Conservation (phyloP, 2,113 vertebrate genomes). For the Anolis sagrei region DNA sequence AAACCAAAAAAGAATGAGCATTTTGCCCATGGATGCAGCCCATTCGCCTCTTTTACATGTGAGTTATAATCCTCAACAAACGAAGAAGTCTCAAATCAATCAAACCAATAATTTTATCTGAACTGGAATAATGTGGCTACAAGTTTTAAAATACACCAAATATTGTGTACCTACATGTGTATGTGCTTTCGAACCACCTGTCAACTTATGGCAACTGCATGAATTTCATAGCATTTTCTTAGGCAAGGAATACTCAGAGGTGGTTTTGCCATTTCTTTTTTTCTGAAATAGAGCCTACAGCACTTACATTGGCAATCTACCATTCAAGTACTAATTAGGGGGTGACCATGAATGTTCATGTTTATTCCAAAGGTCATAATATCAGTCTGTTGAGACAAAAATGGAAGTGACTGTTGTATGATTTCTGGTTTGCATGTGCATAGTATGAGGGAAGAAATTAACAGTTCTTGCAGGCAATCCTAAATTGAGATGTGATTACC, state of each 20-base stretch:
- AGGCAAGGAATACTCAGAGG: too few species aligned
- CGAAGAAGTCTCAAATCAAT: not conserved
- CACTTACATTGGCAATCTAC: too few species aligned
- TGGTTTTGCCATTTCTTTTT: too few species aligned
- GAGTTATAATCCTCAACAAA: not conserved
- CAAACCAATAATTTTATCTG: not conserved
- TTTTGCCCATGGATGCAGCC: not conserved
- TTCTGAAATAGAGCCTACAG: too few species aligned
- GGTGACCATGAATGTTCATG: too few species aligned
- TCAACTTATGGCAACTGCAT: too few species aligned
- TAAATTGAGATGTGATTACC: too few species aligned
- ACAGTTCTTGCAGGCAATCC: not conserved
- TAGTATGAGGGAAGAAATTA: not conserved
- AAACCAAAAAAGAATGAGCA: not conserved
- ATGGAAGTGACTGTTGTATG: not conserved
- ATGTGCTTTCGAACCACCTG: too few species aligned
- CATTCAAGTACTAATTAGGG: too few species aligned
- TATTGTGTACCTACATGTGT: too few species aligned
- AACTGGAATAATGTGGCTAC: not conserved
- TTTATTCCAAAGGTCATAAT: not conserved
- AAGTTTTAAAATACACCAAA: too few species aligned
- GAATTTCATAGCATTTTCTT: too few species aligned
- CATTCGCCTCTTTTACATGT: not conserved
- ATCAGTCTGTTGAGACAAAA: not conserved
- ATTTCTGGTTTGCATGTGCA: not conserved